phyloP scores from a whole-genome alignment of 2,888 invertebrate genomes.

The Caenorhabditis sulstoni region DNA sequence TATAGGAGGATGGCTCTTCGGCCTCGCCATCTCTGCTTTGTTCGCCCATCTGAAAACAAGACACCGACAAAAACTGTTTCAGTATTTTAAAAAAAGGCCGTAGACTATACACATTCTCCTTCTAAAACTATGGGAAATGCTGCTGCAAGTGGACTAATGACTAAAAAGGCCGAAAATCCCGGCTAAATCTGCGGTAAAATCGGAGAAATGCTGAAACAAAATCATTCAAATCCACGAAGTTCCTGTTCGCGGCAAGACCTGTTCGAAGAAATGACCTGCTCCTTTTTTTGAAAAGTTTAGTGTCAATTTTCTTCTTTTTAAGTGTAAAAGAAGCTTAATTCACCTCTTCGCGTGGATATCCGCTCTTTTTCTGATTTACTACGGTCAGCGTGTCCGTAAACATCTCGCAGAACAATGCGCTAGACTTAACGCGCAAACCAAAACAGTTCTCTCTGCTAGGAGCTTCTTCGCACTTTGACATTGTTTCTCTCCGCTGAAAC shows the following conservation, averaged over 20 bases:
- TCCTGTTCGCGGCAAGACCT: conserved; percentile 27
- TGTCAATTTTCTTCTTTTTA: conserved; percentile 18
- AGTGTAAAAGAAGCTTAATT: too few species aligned
- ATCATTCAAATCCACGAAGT: neutral
- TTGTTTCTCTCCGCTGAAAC: neutral
- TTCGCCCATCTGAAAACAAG: conserved; percentile 41
- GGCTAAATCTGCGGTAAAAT: neutral
- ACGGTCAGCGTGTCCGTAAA: conserved; percentile 33
- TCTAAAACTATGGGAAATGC: too few species aligned
- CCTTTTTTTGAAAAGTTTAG: conserved; percentile 31
- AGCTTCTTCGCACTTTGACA: neutral
- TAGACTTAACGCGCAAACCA: conserved; percentile 22
- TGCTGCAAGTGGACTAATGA: too few species aligned
- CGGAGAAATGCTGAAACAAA: neutral
- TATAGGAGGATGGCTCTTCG: conserved; percentile 16
- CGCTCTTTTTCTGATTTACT: too few species aligned
- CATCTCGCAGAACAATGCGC: neutral
- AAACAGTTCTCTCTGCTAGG: neutral
- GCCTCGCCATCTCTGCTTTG: conserved; percentile 33
- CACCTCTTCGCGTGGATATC: too few species aligned
- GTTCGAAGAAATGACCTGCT: neutral
- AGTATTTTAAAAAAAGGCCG: too few species aligned
- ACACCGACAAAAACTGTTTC: too few species aligned
- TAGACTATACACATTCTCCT: too few species aligned
- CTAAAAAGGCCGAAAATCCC: too few species aligned